A percentile compares a stretch with the other conserved stretches of the same genome.
Conservation (phyloP, 2,797 vertebrate genomes). For the Thripadectes ignobilis region DNA sequence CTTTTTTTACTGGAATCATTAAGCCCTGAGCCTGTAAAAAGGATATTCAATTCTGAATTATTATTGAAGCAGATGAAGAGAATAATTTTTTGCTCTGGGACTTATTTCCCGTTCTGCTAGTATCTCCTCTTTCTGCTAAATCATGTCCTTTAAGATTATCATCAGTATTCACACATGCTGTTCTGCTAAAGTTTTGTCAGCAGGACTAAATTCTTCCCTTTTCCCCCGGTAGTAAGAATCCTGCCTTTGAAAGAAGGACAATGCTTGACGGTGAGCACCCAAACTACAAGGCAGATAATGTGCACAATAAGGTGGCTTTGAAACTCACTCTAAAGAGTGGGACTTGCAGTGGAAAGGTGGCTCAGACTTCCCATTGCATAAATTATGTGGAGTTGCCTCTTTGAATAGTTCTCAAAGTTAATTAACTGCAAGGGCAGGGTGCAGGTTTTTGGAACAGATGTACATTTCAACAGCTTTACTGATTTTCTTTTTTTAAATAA, state of each 20-base stretch:
- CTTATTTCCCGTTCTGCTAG: not conserved
- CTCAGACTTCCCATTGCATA: not conserved
- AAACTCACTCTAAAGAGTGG: not conserved
- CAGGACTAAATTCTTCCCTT: not conserved
- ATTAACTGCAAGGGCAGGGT: not conserved
- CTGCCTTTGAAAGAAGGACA: not conserved
- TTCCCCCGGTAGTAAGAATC: not conserved
- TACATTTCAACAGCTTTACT: not conserved
- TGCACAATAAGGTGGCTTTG: not conserved
- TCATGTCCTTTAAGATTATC: not conserved
- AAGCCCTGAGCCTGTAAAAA: not conserved
- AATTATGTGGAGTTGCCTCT: not conserved
- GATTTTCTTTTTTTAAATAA: not conserved
- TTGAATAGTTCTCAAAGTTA: not conserved
- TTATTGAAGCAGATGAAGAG: not conserved
- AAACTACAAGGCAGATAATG: not conserved
- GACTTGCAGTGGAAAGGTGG: not conserved
- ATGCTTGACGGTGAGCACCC: not conserved
- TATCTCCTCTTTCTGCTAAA: not conserved
- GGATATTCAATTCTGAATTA: not conserved
- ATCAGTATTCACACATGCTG: not conserved
- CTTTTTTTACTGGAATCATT: not conserved
- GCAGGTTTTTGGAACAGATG: not conserved
- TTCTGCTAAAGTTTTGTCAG: not conserved
- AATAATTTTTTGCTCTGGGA: not conserved